These are phyloP conservation scores for Cyphomyrus discorhynchus DNA, from an alignment of 2,113 vertebrate species.

Conservation along the genomic window DNA sequence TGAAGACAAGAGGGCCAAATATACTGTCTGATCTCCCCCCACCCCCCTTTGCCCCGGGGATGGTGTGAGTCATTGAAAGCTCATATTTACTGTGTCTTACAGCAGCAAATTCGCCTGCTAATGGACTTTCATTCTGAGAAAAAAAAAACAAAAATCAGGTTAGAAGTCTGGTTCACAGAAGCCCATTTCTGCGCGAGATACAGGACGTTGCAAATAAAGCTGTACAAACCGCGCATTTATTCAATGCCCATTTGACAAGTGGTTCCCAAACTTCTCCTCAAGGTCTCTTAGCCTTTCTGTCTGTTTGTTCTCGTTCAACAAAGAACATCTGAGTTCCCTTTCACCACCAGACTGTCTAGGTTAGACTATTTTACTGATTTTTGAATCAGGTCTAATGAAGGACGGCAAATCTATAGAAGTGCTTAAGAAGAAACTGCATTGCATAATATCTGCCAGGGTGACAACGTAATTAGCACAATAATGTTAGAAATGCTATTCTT, in stretches of 20 bases:
- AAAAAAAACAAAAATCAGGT: neutral
- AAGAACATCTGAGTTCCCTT: neutral
- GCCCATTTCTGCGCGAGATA: neutral
- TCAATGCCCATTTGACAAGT: neutral
- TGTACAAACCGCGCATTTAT: neutral
- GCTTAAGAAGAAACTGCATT: neutral
- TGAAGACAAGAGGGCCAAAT: neutral
- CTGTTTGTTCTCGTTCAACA: neutral
- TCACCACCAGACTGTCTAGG: neutral
- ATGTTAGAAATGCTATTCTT: neutral
- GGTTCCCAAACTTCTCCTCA: neutral
- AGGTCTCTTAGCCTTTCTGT: neutral
- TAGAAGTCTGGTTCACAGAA: neutral
- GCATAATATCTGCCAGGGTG: neutral
- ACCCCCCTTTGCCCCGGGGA: constrained; percentile 48
- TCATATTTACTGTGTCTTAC: constrained; percentile 52
- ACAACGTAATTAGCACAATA: neutral
- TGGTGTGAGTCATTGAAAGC: constrained; percentile 49
- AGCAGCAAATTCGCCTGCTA: constrained; percentile 24
- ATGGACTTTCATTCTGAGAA: constrained; percentile 8
- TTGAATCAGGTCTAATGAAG: neutral
- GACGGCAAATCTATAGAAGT: neutral
- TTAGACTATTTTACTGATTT: neutral
- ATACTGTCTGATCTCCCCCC: constrained; percentile 27
- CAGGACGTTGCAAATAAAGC: neutral